phyloP scores from a whole-genome alignment of 2,888 invertebrate genomes.

The Spisula solida region DNA sequence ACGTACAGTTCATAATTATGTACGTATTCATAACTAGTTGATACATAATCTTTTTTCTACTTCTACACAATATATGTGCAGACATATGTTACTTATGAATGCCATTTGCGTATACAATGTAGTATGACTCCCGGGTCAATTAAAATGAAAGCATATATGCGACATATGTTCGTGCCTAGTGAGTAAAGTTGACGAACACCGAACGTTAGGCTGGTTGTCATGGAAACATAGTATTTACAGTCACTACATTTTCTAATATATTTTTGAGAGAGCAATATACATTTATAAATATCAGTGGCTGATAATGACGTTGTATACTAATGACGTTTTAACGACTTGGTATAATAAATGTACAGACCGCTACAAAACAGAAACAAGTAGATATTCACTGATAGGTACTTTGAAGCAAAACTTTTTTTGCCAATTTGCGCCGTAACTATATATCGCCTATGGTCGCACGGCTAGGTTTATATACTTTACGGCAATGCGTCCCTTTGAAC shows the following conservation, averaged over 20 bases:
- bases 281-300: not conserved
- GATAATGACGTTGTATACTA: not conserved
- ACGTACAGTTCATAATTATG: too few species aligned
- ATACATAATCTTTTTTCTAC: too few species aligned
- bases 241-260: not conserved
- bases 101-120: not conserved
- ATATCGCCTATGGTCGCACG: not conserved
- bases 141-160: not conserved
- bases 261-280: not conserved
- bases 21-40: too few species aligned
- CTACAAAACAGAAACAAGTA: not conserved
- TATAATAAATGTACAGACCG: not conserved
- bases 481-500: slow-evolving; percentile 4
- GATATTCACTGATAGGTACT: slow-evolving; percentile 6
- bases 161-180: not conserved
- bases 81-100: not conserved
- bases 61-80: not conserved
- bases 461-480: not conserved
- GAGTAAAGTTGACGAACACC: not conserved
- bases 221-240: not conserved
- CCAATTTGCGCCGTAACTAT: not conserved
- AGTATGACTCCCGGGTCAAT: not conserved
- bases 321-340: slow-evolving; percentile 19
- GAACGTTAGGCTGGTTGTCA: not conserved
- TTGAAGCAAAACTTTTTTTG: not conserved